Conservation (phyloP, 2,113 vertebrate genomes). For the Nestor notabilis region DNA sequence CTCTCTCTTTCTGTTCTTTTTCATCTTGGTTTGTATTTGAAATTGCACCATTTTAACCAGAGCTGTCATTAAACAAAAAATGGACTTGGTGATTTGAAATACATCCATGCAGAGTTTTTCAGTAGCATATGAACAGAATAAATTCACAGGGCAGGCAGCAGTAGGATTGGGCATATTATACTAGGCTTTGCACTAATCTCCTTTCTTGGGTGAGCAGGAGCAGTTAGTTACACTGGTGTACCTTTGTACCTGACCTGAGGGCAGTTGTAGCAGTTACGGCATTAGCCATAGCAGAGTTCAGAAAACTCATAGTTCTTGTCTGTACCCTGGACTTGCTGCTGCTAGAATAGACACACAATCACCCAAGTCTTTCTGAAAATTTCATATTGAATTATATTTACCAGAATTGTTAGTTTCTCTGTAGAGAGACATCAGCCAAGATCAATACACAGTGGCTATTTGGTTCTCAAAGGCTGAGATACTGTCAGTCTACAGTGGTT, state of each 20-base stretch:
- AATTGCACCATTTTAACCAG: neutral
- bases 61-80: neutral
- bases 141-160: neutral
- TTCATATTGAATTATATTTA: neutral
- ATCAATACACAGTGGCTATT: neutral
- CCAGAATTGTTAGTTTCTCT: neutral
- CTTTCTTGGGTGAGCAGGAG: neutral
- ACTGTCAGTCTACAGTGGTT: neutral
- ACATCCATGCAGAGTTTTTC: neutral
- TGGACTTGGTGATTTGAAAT: neutral
- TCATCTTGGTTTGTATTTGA: neutral
- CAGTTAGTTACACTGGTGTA: rapidly evolving
- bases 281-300: neutral
- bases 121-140: neutral
- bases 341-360: neutral
- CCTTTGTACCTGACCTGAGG: neutral
- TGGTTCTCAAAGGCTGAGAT: neutral
- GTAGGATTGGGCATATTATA: neutral
- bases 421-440: rapidly evolving
- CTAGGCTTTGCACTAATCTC: neutral
- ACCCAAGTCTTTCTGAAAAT: neutral
- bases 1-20: neutral
- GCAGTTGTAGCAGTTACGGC: neutral
- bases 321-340: neutral
- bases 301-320: neutral